Evolutionary conservation across 2,888 invertebrate genomes (phyloP).

Genomic region (Eilema depressum): DNA sequence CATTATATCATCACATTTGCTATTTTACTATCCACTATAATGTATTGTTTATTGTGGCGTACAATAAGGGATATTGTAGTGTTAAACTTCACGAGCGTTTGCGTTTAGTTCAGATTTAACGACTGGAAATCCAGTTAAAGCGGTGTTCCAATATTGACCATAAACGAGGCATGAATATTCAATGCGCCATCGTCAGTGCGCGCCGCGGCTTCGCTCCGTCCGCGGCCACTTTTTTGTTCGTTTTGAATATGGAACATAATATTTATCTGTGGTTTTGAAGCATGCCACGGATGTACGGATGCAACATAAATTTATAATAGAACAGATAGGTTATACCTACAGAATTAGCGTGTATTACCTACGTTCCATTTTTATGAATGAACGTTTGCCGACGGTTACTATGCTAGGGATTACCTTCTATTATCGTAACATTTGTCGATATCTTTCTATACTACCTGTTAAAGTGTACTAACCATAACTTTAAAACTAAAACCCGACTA

Average conservation of each 20-base stretch:
- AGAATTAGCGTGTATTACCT: too few relatives aligned
- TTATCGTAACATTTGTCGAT: too few relatives aligned
- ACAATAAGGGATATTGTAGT: neutral
- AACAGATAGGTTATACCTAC: too few relatives aligned
- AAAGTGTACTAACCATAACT: too few relatives aligned
- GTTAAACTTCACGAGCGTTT: neutral
- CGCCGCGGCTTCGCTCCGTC: neutral
- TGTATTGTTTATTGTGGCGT: neutral
- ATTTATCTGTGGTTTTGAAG: neutral
- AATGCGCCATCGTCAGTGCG: neutral
- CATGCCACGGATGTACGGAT: neutral
- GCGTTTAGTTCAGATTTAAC: neutral
- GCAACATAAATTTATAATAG: too few relatives aligned
- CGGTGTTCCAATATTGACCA: slow-evolving; percentile 6
- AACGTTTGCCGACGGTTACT: too few relatives aligned
- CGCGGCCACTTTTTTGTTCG: neutral
- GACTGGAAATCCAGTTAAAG: slow-evolving; percentile 1
- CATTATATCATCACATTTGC: neutral
- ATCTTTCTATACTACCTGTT: too few relatives aligned
- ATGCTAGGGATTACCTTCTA: too few relatives aligned
- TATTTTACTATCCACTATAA: neutral
- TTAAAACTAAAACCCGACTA: too few relatives aligned
- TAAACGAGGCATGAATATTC: slow-evolving; percentile 9
- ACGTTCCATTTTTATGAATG: too few relatives aligned
- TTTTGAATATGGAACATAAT: slow-evolving; percentile 1